phyloP scores from a whole-genome alignment of 2,797 vertebrate genomes.

The Fistularia tabacaria region DNA sequence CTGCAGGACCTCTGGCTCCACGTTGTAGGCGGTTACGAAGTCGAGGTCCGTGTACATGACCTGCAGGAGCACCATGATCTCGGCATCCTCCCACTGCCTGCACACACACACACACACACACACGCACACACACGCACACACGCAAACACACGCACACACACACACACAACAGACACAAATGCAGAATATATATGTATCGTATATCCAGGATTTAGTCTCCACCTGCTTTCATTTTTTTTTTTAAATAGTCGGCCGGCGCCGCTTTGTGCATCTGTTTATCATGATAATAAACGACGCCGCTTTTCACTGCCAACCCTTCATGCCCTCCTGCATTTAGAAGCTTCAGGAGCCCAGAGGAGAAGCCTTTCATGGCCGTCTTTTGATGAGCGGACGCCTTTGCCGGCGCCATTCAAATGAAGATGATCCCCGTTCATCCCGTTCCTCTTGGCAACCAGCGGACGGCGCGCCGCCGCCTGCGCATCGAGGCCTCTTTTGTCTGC shows the following conservation, averaged over 20 bases:
- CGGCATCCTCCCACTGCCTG: slow-evolving; percentile 83
- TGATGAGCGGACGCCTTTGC: slow-evolving; percentile 33
- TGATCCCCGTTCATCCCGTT: slow-evolving; percentile 24
- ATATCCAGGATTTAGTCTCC: no score
- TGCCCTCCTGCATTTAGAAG: no score
- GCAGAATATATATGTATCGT: neutral
- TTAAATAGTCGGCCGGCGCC: no score
- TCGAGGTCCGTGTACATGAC: slow-evolving; percentile 81
- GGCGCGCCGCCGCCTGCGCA: neutral
- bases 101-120: slow-evolving; percentile 30
- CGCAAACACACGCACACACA: no score
- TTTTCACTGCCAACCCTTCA: no score
- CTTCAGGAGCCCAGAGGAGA: no score
- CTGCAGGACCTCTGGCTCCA: slow-evolving; percentile 75
- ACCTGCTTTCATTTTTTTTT: no score
- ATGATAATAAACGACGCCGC: no score
- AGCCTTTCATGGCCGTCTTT: slow-evolving; percentile 53
- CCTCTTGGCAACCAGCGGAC: neutral
- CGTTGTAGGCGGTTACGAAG: slow-evolving; percentile 72
- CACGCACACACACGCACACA: slow-evolving; percentile 31
- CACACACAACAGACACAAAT: slow-evolving; percentile 4
- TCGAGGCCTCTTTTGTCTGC: neutral
- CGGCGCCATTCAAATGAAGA: slow-evolving; percentile 71
- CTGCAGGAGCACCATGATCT: slow-evolving; percentile 81
- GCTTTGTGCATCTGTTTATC: no score